Conservation (phyloP, 2,113 vertebrate genomes). For the Oryzias woworae region DNA sequence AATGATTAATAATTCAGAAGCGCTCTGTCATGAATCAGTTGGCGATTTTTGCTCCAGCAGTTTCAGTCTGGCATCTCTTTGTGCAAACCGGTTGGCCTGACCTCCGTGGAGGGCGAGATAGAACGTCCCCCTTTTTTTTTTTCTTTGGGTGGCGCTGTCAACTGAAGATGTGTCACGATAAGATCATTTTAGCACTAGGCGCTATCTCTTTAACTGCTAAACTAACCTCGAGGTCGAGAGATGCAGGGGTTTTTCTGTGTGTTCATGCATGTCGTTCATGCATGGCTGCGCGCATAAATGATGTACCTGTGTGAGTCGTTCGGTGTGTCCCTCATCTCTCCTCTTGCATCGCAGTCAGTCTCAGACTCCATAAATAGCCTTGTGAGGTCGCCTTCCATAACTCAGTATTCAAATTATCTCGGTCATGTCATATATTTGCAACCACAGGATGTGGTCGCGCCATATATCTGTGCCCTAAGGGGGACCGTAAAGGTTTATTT, state of each 20-base stretch:
- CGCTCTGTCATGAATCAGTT: conserved; percentile 87
- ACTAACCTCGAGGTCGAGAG: conserved; percentile 33
- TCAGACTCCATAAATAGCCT: conserved; percentile 83
- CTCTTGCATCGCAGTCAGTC: conserved; percentile 79
- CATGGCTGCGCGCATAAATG: not conserved
- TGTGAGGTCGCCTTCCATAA: conserved; percentile 79
- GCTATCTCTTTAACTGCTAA: conserved; percentile 34
- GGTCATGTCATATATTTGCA: conserved; percentile 84
- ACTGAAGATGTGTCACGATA: conserved; percentile 50
- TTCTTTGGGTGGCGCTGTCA: conserved; percentile 1
- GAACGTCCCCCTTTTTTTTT: conserved; percentile 3
- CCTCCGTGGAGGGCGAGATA: conserved; percentile 54
- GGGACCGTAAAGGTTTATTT: conserved; percentile 55
- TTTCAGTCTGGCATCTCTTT: conserved; percentile 62
- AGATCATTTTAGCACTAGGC: conserved; percentile 39
- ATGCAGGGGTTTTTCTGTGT: conserved; percentile 5
- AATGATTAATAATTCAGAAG: conserved; percentile 97
- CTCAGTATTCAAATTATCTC: conserved; percentile 89
- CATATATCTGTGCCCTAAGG: conserved; percentile 64
- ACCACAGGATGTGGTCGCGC: conserved; percentile 57
- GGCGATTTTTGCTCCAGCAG: conserved; percentile 62
- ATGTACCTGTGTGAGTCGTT: conserved; percentile 14
- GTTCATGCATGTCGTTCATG: conserved; percentile 8
- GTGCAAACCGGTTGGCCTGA: conserved; percentile 52
- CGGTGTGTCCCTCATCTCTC: conserved; percentile 37